Base-by-base conservation (phyloP, 2,888 invertebrate genomes). In the Hecatera dysodea region DNA sequence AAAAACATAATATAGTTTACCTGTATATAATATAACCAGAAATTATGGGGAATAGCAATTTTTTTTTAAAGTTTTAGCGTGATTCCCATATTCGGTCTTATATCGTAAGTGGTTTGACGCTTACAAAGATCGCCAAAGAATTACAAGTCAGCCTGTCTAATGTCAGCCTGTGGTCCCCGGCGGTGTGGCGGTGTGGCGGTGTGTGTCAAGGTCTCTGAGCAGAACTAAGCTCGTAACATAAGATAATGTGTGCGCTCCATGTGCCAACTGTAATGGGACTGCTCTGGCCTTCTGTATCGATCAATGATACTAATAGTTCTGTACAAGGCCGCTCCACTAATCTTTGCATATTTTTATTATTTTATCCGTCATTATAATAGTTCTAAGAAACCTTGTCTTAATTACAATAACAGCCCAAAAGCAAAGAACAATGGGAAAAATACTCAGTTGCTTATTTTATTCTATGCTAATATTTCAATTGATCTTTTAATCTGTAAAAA, bases 211-310 rank as follows among this genome's bases (percentile, higher is more conserved):
- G 61, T 59, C 33, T 27, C 8, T 33, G 46, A 5, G 19, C n/a
- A 7, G n/a, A 46, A 46, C 36, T 27, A 63, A 52, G 50, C 56
- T 61, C 27, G 56, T 69, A 59, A 50, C 68, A 60, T 15, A 52
- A 55, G 36, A 46, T 63, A 63, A 80, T 77, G 42, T 46, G 46
- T 46, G 57, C 39, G 63, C 27, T 76, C 42, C 69, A 60, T 76
- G 53, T 80, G 81, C 77, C 81, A 80, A 77, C 60, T 68, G 60
- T 53, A 80, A 68, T 59, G 75, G 61, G 53, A 67, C 75, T 63
- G 62, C 22, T 62, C 27, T 42, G 63, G 33, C 50, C 55, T 67
- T 60, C 39, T 57, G 52, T 56, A 42, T 29, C 61, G 59, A 53
- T 67, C 67, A 59, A 48, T 76, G 61, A 8, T 59, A 27, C 39